Evolutionary conservation across 2,113 vertebrate species (phyloP).

Genomic region (Gadus macrocephalus): DNA sequence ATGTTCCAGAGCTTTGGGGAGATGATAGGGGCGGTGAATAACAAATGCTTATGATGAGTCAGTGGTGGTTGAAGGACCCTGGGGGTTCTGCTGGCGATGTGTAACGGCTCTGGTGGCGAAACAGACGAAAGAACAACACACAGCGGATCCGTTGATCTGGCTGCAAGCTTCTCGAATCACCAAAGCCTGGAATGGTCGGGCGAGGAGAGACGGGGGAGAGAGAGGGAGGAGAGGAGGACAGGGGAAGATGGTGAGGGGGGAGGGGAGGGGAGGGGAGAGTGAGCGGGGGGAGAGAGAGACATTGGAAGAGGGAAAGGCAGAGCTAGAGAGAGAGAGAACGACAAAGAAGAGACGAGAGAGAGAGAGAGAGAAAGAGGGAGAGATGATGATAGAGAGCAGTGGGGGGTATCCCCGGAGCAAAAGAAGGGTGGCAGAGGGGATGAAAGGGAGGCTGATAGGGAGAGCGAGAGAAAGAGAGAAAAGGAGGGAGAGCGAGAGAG

Average conservation of each 20-base stretch:
- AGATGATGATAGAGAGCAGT: too few species aligned
- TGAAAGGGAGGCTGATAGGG: constrained; percentile 14
- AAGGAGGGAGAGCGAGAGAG: constrained; percentile 26
- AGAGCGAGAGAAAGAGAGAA: constrained; percentile 25
- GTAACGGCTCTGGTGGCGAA: constrained; percentile 52
- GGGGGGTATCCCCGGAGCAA: constrained; percentile 29
- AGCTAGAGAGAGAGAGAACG: constrained; percentile 1
- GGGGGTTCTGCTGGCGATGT: constrained; percentile 40
- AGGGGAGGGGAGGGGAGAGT: constrained; percentile 68
- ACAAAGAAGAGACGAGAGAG: constrained; percentile 7
- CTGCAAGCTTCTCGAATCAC: constrained; percentile 48
- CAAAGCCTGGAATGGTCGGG: constrained; percentile 57
- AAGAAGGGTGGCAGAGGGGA: constrained; percentile 35
- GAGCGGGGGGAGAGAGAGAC: constrained; percentile 57
- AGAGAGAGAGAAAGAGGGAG: too few species aligned
- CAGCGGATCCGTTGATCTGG: constrained; percentile 56
- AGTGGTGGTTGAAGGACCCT: constrained; percentile 41
- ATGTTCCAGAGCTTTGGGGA: constrained; percentile 62
- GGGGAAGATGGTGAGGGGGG: constrained; percentile 59
- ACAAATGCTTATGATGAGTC: constrained; percentile 60
- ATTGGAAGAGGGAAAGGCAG: constrained; percentile 34
- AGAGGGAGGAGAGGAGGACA: constrained; percentile 41
- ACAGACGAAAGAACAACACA: constrained; percentile 46
- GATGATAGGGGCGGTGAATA: constrained; percentile 68
- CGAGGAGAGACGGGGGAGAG: constrained; percentile 47